Evolutionary conservation across 2,888 invertebrate species (phyloP), one percentile per base, ranked within the genome.

Genomic region (Synanthedon myopaeformis): DNA sequence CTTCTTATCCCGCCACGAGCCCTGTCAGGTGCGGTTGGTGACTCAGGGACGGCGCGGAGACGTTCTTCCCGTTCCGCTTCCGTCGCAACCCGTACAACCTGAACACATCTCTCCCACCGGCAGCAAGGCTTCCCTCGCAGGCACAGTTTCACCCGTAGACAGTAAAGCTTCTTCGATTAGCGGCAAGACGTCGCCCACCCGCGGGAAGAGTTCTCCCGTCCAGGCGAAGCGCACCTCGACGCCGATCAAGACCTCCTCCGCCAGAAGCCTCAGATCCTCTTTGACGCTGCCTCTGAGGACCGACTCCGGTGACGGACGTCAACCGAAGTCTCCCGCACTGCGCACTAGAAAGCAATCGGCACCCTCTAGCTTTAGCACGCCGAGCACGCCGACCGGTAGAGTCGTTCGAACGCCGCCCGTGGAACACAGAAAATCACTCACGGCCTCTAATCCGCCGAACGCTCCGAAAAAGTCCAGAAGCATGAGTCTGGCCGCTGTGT

Each of bases 1-100:
- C 88, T 96, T 96, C 89, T 90, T 97, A 73, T 91, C 93, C 65
- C 92, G 95, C 59, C 95, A 96, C 85, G 94, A 95, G 79, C 95
- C 96, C 49, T 94, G 94, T 81, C 93, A 94, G 91, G 92, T 92
- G 83, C 88, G 88, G 68, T 84, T 88, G 62, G 88, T 88, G 49
- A 81, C 89, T 63, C 88, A 77, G 69, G 79, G 76, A 63, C 78
- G 79, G 55, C 68, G 71, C 59, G 69, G 63, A 59, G 65, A 61
- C 63, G 64, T 74, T 55, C 72, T 81, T 72, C 76, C 80, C 69
- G 71, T 79, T 66, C 55, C 74, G 17, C 73, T 65, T 41, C 54
- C 61, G 55, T 41, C 65, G 14, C 52, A 6, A 61, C 19, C 41
- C 57, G 19, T 53, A 59, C 48, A 42, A 57, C 49, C 53, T 56